Conservation (phyloP, 2,113 vertebrate genomes). For the Limnothrissa miodon region DNA sequence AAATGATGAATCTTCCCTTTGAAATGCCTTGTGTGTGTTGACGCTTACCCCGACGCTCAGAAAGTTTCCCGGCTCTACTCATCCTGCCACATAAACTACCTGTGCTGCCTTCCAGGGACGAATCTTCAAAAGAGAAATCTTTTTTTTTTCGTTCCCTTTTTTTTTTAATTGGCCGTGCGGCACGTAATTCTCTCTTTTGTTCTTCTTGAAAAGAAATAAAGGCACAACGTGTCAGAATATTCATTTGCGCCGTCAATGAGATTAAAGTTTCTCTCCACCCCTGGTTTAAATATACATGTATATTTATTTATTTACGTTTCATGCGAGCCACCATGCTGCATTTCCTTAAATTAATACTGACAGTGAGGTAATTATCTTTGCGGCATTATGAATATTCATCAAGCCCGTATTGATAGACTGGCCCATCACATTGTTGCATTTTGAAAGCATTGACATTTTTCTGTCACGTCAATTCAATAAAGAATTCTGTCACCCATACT, state of each 20-base stretch:
- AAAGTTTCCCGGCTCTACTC: slow-evolving; percentile 35
- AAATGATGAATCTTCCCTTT: slow-evolving; percentile 46
- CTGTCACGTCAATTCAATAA: slow-evolving; percentile 4
- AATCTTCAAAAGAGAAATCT: slow-evolving; percentile 48
- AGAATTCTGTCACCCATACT: slow-evolving; percentile 5
- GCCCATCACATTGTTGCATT: slow-evolving; percentile 33
- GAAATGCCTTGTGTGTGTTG: slow-evolving; percentile 33
- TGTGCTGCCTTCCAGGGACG: slow-evolving; percentile 34
- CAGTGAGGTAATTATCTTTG: slow-evolving; percentile 23
- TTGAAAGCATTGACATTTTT: slow-evolving; percentile 22
- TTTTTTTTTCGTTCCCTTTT: slow-evolving; percentile 19
- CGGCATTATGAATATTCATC: slow-evolving; percentile 29
- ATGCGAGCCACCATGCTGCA: background rate
- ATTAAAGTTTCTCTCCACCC: slow-evolving; percentile 24
- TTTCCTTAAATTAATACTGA: slow-evolving; percentile 14
- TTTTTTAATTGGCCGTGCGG: slow-evolving; percentile 32
- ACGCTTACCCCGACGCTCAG: slow-evolving; percentile 2
- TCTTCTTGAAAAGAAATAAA: slow-evolving; percentile 38
- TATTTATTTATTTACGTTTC: slow-evolving; percentile 13
- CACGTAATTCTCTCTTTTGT: slow-evolving; percentile 36
- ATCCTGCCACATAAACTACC: slow-evolving; percentile 25
- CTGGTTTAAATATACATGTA: slow-evolving; percentile 12
- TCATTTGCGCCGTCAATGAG: slow-evolving; percentile 21
- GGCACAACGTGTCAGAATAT: background rate
- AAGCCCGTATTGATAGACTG: slow-evolving; percentile 11